phyloP scores from a whole-genome alignment of 2,888 invertebrate genomes.

The Macropis europaea region DNA sequence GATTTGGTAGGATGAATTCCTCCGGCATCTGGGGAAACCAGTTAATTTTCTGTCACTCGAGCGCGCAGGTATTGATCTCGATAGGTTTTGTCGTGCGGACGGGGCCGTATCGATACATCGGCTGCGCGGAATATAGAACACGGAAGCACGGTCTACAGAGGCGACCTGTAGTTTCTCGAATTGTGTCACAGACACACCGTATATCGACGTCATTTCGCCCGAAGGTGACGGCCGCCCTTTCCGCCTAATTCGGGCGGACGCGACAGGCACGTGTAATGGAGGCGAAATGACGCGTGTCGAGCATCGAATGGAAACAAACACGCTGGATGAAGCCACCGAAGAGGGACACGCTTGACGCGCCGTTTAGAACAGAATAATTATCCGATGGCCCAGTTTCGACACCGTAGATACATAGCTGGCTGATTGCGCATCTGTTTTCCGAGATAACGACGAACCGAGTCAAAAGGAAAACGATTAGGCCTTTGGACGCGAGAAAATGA shows the following conservation, averaged over 20 bases:
- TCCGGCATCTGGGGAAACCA: background rate
- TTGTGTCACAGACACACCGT: conserved; percentile 31
- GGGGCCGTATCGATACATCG: conserved; percentile 38
- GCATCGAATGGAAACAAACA: conserved; percentile 27
- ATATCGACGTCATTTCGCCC: conserved; percentile 17
- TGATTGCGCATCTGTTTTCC: background rate
- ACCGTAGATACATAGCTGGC: background rate
- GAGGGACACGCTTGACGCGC: conserved; percentile 13
- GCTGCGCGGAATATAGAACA: conserved; percentile 34
- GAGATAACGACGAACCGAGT: no score
- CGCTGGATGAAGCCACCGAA: conserved; percentile 5
- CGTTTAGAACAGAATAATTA: conserved; percentile 49
- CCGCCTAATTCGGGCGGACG: conserved; percentile 8
- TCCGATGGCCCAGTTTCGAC: conserved; percentile 48
- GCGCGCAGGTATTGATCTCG: conserved; percentile 34
- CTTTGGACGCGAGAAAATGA: no score
- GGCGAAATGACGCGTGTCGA: conserved; percentile 40
- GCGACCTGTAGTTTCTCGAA: conserved; percentile 29
- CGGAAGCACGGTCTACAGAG: background rate
- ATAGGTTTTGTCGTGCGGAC: conserved; percentile 22
- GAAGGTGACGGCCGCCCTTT: conserved; percentile 38
- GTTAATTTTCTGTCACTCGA: conserved; percentile 12
- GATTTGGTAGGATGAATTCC: background rate
- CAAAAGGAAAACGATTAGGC: no score
- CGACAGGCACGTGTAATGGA: conserved; percentile 6